Percentiles rank a stretch among this genome's conserved stretches.
Evolutionary conservation across 2,888 invertebrate genomes (phyloP).

Genomic region (Papilio elwesi): DNA sequence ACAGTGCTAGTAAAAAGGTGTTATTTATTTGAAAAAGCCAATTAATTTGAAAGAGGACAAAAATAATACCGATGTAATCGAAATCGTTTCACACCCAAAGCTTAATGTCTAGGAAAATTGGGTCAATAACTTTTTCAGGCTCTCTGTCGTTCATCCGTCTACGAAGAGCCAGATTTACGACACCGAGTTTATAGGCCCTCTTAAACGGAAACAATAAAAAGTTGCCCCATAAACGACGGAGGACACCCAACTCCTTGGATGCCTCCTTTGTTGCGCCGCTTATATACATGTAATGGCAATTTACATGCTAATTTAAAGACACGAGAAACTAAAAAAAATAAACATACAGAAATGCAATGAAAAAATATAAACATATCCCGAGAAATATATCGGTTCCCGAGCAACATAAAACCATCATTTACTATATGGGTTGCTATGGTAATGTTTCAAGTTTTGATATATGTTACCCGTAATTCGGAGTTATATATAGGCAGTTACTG

Average conservation of each 20-base stretch:
- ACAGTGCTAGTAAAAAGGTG: background rate
- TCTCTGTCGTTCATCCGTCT: constrained; percentile 46
- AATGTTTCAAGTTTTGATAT: no score
- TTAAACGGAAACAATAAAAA: constrained; percentile 79
- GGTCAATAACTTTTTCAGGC: constrained; percentile 35
- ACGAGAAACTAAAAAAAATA: background rate
- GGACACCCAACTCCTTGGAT: constrained; percentile 19
- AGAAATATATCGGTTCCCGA: no score
- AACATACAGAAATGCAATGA: no score
- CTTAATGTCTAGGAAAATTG: constrained; percentile 40
- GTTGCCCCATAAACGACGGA: constrained; percentile 65
- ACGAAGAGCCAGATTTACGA: constrained; percentile 72
- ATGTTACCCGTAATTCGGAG: no score
- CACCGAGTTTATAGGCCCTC: constrained; percentile 65
- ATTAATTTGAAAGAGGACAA: background rate
- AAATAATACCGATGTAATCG: constrained; percentile 5
- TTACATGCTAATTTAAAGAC: constrained; percentile 14
- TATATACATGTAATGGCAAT: constrained; percentile 11
- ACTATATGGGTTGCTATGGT: no score
- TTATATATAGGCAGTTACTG: background rate
- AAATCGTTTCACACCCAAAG: constrained; percentile 30
- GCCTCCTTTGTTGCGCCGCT: constrained; percentile 28
- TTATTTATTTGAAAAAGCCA: background rate
- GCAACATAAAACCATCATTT: no score
- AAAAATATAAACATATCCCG: no score